Evolutionary conservation across 1,140 invertebrate species (phyloP), one percentile per base, ranked within the genome.

Genomic region (Aphaenogaster ashmeadi): DNA sequence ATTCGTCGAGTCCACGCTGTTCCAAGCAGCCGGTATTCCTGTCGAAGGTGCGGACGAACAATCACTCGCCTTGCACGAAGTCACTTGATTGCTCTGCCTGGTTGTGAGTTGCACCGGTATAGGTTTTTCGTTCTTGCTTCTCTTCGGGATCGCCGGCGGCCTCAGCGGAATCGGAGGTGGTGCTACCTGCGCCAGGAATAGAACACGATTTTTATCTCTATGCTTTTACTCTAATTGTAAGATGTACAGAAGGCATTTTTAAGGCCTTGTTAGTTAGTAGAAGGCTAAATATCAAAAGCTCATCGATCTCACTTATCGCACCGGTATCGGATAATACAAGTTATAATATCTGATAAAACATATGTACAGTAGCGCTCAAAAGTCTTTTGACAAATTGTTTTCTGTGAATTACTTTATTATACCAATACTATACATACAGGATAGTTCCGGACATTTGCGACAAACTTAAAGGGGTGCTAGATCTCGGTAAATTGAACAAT

Each of bases 121-220:
- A 54, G 91, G 91, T 90, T 91, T 94, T 93, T 94, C 95, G 87
- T 94, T 96, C 83, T 95, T 96, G 81, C 74, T 94, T 64, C 96
- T 90, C 71, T 96, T 95, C 11, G 96, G 95, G 36, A 96, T 95
- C 6, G 95, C 94, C 21, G 95, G 95, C 8, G 94, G 94, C 75
- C 95, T 92, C 90, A 94, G 87, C 47, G 96, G 96, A 74, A 96
- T 94, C 72, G 96, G 96, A 36, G 96, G 95, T 21, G 96, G 95
- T 80, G 93, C 92, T 74, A 94, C 91, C 93, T 94, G 80, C 33
- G 38, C 2, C 2, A 36, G 56, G 36, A 56, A 6, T 21, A 15
- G 8, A 50, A 13, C 15, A 36, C 9, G 21, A 50, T 50, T 44
- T n/a, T 11, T 71, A 52, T 56, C 9, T 71, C 15, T 18, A 9